Percentiles rank a stretch among this genome's conserved stretches.
These are phyloP conservation scores for Tipula confusa DNA, from an alignment of 2,888 invertebrate genomes.

Conservation along the genomic window DNA sequence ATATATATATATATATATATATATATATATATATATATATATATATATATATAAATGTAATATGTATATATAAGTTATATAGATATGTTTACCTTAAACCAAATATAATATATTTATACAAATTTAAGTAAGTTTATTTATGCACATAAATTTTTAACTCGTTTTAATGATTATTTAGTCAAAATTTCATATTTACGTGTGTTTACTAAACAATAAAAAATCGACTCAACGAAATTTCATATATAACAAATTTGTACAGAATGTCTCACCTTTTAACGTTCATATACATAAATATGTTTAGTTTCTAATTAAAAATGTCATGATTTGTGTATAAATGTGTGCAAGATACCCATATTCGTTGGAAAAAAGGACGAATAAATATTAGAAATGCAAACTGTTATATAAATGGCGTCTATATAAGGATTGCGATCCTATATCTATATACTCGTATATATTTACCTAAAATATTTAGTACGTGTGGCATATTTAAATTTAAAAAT, in stretches of 20 bases:
- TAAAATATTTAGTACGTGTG: not conserved
- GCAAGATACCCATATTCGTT: not conserved
- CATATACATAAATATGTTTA: not conserved
- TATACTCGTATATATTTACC: not conserved
- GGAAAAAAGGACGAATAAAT: not conserved
- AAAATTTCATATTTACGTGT: not conserved
- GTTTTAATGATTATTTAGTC: not conserved
- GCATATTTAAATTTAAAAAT: not conserved
- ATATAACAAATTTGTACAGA: not conserved
- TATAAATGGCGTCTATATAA: not conserved
- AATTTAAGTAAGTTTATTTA: not conserved
- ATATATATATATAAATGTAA: not conserved
- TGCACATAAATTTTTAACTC: slow-evolving; percentile 12
- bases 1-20: no score
- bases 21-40: no score
- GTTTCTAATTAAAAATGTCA: not conserved
- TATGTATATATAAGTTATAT: not conserved
- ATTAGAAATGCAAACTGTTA: not conserved
- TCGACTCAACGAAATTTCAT: not conserved
- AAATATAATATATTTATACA: not conserved
- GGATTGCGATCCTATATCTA: not conserved
- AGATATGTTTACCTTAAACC: not conserved
- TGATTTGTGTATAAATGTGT: not conserved
- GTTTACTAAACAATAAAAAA: slow-evolving; percentile 8
- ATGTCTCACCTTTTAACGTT: not conserved